Evolutionary conservation across 2,113 vertebrate species (phyloP).

Genomic region (Hoplias malabaricus): DNA sequence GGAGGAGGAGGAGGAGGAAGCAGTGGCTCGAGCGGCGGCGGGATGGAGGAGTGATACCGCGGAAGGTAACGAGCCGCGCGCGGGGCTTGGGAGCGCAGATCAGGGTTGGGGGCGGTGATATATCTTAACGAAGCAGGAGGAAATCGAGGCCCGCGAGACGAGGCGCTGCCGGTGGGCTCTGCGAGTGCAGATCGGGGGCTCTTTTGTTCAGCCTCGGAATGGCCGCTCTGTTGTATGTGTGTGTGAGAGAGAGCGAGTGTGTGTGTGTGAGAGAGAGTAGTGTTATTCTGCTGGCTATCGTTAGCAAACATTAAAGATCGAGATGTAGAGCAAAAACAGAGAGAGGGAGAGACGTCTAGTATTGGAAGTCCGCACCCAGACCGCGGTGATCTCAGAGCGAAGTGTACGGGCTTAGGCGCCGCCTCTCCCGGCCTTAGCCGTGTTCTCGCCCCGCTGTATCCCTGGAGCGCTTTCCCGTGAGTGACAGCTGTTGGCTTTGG

Average conservation of each 20-base stretch:
- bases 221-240: conserved; percentile 71
- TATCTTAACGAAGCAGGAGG: neutral
- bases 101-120: neutral
- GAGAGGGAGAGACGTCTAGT: neutral
- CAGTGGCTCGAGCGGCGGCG: conserved; percentile 63
- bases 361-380: too few relatives aligned
- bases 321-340: conserved; percentile 10
- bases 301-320: neutral
- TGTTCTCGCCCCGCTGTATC: neutral
- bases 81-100: neutral
- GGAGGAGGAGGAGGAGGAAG: conserved; percentile 76
- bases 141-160: neutral
- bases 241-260: conserved; percentile 33
- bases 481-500: conserved; percentile 19
- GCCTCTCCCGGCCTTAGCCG: neutral
- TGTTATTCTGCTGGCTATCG: neutral
- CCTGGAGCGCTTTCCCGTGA: neutral
- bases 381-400: neutral
- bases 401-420: neutral
- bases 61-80: conserved; percentile 71
- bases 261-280: conserved; percentile 26
- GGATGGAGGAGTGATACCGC: conserved; percentile 83
- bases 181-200: conserved; percentile 60
- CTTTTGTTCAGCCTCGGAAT: conserved; percentile 82
- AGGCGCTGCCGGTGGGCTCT: conserved; percentile 39